Percentiles rank a stretch among this genome's conserved stretches.
phyloP scores from a whole-genome alignment of 1,140 invertebrate species.

The Eulimnadia texana region DNA sequence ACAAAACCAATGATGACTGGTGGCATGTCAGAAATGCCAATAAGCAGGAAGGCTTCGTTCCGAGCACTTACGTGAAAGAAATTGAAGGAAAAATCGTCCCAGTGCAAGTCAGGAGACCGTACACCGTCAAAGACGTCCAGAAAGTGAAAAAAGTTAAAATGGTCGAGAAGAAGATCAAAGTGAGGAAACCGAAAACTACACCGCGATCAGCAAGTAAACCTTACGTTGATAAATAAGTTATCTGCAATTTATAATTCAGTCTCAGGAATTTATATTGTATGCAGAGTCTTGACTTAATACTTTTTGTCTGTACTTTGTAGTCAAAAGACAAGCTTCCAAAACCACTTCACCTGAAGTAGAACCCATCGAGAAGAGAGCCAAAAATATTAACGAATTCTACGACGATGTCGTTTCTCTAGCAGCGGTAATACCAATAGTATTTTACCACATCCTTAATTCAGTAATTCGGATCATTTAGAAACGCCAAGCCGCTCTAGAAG shows the following conservation, averaged over 20 bases:
- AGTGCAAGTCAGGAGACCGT: constrained; percentile 64
- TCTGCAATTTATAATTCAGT: not conserved
- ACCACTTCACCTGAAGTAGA: constrained; percentile 42
- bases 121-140: constrained; percentile 65
- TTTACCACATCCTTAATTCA: not conserved
- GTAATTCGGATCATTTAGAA: constrained; percentile 29
- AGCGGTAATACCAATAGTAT: constrained; percentile 27
- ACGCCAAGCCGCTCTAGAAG: constrained; percentile 68
- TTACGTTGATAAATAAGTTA: not conserved
- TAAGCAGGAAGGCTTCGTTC: constrained; percentile 88
- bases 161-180: constrained; percentile 66
- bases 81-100: constrained; percentile 70
- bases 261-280: no score
- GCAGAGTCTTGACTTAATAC: no score
- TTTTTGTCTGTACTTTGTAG: no score
- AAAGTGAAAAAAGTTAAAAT: constrained; percentile 80
- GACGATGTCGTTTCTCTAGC: constrained; percentile 65
- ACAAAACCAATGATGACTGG: constrained; percentile 94
- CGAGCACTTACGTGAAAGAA: constrained; percentile 91
- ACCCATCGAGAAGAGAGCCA: constrained; percentile 66
- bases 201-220: constrained; percentile 16
- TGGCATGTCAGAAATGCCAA: constrained; percentile 89
- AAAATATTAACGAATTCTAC: constrained; percentile 64
- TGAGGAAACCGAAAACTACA: constrained; percentile 27
- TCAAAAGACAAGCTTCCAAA: not conserved